Evolutionary conservation across 2,797 vertebrate species (phyloP).

Genomic region (Erethizon dorsatum): DNA sequence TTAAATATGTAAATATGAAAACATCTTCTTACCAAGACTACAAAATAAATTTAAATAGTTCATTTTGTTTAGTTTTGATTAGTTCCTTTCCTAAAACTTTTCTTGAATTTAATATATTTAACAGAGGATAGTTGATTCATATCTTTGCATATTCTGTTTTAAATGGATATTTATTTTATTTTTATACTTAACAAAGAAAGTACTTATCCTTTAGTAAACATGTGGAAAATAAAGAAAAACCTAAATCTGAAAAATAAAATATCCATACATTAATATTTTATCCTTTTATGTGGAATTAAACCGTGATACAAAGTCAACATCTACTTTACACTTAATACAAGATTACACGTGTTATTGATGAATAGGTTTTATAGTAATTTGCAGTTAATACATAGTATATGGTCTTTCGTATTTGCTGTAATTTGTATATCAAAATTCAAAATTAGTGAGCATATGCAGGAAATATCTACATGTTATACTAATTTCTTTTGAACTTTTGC

Average conservation of each 20-base stretch:
- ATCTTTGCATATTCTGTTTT: neutral
- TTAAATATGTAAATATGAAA: conserved; percentile 84
- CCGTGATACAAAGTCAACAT: neutral
- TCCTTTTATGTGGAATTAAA: neutral
- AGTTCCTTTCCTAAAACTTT: neutral
- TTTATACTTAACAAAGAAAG: neutral
- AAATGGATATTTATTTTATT: neutral
- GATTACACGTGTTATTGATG: neutral
- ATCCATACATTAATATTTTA: neutral
- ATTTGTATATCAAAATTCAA: neutral
- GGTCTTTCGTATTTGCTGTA: neutral
- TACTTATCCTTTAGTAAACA: neutral
- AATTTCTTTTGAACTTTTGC: neutral
- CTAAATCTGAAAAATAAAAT: neutral
- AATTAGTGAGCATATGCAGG: neutral
- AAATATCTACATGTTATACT: neutral
- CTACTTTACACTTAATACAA: neutral
- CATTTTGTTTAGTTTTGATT: neutral
- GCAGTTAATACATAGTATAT: neutral
- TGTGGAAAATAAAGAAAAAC: neutral
- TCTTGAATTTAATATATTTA: neutral
- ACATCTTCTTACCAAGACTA: conserved; percentile 57
- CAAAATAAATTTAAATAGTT: conserved; percentile 64
- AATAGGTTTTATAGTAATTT: neutral
- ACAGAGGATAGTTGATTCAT: neutral